phyloP scores from a whole-genome alignment of 2,888 invertebrate genomes.

The Lypha dubia region DNA sequence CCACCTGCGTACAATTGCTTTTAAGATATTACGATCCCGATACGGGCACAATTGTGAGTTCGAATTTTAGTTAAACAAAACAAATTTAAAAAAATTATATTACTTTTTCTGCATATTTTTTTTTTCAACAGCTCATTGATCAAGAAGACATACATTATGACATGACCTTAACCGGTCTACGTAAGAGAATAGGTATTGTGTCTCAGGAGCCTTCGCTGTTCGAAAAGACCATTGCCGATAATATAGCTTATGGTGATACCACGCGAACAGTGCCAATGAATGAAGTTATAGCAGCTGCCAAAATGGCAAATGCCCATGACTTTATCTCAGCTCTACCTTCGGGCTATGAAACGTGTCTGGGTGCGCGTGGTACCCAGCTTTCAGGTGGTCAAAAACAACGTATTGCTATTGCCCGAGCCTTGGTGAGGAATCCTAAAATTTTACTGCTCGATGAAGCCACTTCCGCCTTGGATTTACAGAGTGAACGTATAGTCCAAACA shows the following conservation, averaged over 20 bases:
- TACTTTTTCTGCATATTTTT: not conserved
- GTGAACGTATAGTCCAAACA: constrained; percentile 91
- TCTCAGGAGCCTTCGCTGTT: constrained; percentile 94
- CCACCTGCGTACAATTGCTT: constrained; percentile 91
- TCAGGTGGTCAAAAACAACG: constrained; percentile 95
- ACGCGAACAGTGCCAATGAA: constrained; percentile 86
- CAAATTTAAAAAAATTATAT: not conserved
- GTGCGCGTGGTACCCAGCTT: constrained; percentile 90
- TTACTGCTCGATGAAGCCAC: constrained; percentile 90
- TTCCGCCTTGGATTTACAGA: constrained; percentile 90
- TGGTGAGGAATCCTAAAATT: constrained; percentile 89
- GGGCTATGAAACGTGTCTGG: constrained; percentile 90
- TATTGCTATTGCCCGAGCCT: constrained; percentile 91
- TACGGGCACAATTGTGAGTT: constrained; percentile 85
- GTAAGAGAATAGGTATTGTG: constrained; percentile 91
- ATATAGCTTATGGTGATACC: constrained; percentile 94
- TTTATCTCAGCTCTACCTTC: constrained; percentile 90
- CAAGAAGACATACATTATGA: constrained; percentile 85
- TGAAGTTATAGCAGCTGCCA: constrained; percentile 89
- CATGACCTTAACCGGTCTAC: constrained; percentile 87
- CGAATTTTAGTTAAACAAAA: not conserved
- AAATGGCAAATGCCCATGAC: constrained; percentile 90
- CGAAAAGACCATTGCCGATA: constrained; percentile 91
- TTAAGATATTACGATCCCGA: constrained; percentile 92
- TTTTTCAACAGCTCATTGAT: constrained; percentile 82